phyloP scores from a whole-genome alignment of 2,888 invertebrate species.

The Acrocyrtus sp. region DNA sequence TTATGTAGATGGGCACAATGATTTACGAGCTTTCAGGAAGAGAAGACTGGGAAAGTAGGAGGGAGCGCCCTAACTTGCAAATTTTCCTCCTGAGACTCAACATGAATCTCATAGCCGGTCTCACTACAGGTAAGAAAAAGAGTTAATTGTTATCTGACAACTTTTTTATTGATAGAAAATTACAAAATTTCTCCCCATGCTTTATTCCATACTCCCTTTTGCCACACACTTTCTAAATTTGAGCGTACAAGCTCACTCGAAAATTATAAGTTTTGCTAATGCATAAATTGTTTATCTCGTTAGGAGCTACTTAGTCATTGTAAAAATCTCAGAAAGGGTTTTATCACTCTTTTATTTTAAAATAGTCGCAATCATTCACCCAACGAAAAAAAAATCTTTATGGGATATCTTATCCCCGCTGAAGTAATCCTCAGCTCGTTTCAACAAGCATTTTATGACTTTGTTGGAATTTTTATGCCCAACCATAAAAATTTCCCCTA shows the following conservation, averaged over 20 bases:
- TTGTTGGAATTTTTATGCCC: constrained; percentile 41
- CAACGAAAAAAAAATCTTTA: background rate
- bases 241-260: background rate
- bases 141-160: background rate
- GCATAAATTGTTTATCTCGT: constrained; percentile 1
- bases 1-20: constrained; percentile 55
- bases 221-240: too few relatives aligned
- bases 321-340: too few relatives aligned
- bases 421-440: constrained; percentile 29
- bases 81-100: constrained; percentile 59
- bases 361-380: background rate
- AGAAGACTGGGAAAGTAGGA: constrained; percentile 58
- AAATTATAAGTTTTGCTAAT: constrained; percentile 20
- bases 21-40: constrained; percentile 56
- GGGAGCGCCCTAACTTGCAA: constrained; percentile 58
- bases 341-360: background rate
- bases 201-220: background rate
- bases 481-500: constrained; percentile 19
- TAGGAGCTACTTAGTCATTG: too few relatives aligned
- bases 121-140: constrained; percentile 58
- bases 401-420: background rate
- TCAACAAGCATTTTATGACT: constrained; percentile 34
- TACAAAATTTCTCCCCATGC: background rate
- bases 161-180: too few relatives aligned
- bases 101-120: constrained; percentile 62